Evolutionary conservation across 2,797 vertebrate genomes (phyloP), one percentile per base, ranked within the genome.

Genomic region (Cuniculus paca): DNA sequence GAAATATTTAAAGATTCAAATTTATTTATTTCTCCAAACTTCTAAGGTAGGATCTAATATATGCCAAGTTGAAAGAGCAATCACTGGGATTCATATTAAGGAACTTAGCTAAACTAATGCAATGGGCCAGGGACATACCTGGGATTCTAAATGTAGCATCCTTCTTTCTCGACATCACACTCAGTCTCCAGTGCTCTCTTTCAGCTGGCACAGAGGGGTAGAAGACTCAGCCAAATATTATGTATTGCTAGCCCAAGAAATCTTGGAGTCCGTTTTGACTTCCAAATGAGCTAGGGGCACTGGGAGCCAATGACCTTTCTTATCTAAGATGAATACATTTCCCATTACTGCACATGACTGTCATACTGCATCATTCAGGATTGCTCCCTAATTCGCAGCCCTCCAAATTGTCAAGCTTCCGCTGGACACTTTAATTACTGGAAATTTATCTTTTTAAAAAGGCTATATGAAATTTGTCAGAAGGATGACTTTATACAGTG

Each of bases 381-480:
- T 96, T 97, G 97, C 97, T 98, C 96, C 96, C 95, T 93, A 95
- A 94, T 95, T 95, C 48, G 1, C 74, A 88, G 61, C 31, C 83
- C 88, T 96, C 96, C 94, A 96, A 97, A 98, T 96, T 93, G 83
- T 97, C 97, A 98, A 94, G 95, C 96, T 97, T 98, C 79, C 86
- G 89, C 45, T 93, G 95, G 94, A 97, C 98, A 97, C 97, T 98
- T 98, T 98, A 98, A 98, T 98, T 98, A 98, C 50, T 97, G 96
- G 96, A 98, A 98, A 94, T 97, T 98, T 97, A 97, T 98, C 98
- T 98, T 98, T 98, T 98, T 95, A 98, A 98, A 97, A 98, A 98
- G 91, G 94, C 93, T 96, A 92, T 95, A 95, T 96, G 91, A 94
- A 98, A 98, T 98, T 98, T 98, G 96, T 98, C 97, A 98, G 96